phyloP scores from a whole-genome alignment of 2,797 vertebrate species.

The Petrocephalus schoutedeni region DNA sequence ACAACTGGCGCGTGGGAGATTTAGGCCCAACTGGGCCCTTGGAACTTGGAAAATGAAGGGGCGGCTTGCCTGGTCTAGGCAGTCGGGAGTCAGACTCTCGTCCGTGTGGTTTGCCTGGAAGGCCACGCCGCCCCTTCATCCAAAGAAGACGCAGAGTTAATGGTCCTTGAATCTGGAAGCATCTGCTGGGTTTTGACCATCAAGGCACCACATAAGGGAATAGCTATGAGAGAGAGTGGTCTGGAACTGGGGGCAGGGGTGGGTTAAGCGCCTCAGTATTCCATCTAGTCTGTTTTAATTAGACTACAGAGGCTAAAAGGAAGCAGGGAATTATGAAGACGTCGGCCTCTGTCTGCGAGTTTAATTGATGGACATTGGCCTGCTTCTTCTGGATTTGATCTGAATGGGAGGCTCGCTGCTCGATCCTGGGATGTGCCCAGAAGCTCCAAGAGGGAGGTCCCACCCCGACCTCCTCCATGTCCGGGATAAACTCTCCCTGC shows the following conservation, averaged over 20 bases:
- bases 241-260: slow-evolving; percentile 43
- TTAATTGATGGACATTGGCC: slow-evolving; percentile 36
- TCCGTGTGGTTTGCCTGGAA: slow-evolving; percentile 29
- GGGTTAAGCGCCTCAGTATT: slow-evolving; percentile 51
- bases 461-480: slow-evolving; percentile 24
- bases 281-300: slow-evolving; percentile 60
- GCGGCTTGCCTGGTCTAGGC: neutral
- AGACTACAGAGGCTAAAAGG: slow-evolving; percentile 44
- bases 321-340: slow-evolving; percentile 51
- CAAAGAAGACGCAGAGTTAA: slow-evolving; percentile 49
- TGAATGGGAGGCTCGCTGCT: neutral
- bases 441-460: neutral
- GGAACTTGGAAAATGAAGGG: neutral
- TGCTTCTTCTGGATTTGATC: neutral
- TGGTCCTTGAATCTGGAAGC: slow-evolving; percentile 57
- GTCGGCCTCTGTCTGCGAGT: slow-evolving; percentile 47
- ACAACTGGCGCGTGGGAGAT: slow-evolving; percentile 18
- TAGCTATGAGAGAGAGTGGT: slow-evolving; percentile 31
- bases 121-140: slow-evolving; percentile 40
- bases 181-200: slow-evolving; percentile 52
- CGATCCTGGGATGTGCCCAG: neutral
- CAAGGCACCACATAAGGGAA: slow-evolving; percentile 45
- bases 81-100: neutral
- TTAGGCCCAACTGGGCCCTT: slow-evolving; percentile 2
- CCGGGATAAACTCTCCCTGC: slow-evolving; percentile 34